Evolutionary conservation across 2,113 vertebrate species (phyloP).

Genomic region (Colius striatus): DNA sequence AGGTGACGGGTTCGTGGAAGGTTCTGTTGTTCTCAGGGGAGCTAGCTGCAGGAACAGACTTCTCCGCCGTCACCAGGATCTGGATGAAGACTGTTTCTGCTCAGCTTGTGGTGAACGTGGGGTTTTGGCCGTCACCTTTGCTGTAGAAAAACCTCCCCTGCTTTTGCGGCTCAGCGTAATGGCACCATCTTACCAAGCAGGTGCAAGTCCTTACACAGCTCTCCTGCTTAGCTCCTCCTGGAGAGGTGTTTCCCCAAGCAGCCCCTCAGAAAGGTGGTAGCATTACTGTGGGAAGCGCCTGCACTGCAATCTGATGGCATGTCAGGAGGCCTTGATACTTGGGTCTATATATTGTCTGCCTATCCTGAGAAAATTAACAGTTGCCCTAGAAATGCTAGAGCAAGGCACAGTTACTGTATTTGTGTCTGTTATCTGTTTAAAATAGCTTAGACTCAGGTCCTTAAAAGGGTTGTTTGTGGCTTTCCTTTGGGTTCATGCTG

Average conservation of each 20-base stretch:
- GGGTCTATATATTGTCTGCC: rapidly evolving
- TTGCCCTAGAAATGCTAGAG: not conserved
- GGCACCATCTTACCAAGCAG: not conserved
- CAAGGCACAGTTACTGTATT: rapidly evolving
- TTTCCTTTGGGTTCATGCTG: not conserved
- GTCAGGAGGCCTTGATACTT: rapidly evolving
- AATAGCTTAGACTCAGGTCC: not conserved
- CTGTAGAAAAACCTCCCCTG: not conserved
- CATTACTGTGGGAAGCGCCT: rapidly evolving
- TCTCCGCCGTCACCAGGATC: not conserved
- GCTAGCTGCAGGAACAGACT: rapidly evolving
- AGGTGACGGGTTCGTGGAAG: rapidly evolving
- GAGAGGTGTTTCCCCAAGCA: not conserved
- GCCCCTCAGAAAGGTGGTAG: too few relatives aligned
- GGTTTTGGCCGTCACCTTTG: not conserved
- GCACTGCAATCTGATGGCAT: not conserved
- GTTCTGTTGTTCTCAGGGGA: too few relatives aligned
- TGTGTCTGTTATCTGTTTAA: not conserved
- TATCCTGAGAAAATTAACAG: not conserved
- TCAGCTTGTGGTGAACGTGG: not conserved
- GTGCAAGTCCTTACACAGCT: too few relatives aligned
- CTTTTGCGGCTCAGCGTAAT: rapidly evolving
- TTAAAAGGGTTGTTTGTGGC: rapidly evolving
- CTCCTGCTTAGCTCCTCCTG: rapidly evolving
- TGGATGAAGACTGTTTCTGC: too few relatives aligned